Conservation (phyloP, 2,797 vertebrate species). For the Pygocentrus nattereri region DNA sequence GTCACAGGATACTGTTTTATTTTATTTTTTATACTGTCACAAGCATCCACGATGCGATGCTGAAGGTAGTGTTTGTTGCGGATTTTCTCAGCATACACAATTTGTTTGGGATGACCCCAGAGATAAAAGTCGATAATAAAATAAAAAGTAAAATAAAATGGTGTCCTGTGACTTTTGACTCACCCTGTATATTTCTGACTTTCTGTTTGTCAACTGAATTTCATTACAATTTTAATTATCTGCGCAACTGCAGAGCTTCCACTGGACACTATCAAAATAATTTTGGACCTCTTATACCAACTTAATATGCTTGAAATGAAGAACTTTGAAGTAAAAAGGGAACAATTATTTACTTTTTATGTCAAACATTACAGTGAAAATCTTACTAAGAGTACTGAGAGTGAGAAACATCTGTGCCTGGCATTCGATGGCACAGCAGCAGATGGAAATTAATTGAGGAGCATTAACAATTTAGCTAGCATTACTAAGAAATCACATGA, state of each 20-base stretch:
- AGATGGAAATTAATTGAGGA: slow-evolving; percentile 42
- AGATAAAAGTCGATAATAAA: too few relatives aligned
- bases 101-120: too few relatives aligned
- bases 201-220: too few relatives aligned
- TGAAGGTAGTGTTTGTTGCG: too few relatives aligned
- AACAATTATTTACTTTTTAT: neutral
- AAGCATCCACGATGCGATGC: too few relatives aligned
- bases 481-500: slow-evolving; percentile 24
- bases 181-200: too few relatives aligned
- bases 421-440: slow-evolving; percentile 15
- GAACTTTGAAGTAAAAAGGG: neutral
- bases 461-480: slow-evolving; percentile 36
- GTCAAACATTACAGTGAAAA: slow-evolving; percentile 7
- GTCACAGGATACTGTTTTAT: too few relatives aligned
- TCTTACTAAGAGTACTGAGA: neutral
- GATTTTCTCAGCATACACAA: too few relatives aligned
- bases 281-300: neutral
- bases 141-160: too few relatives aligned
- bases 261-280: neutral
- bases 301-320: neutral
- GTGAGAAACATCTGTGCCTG: slow-evolving; percentile 38
- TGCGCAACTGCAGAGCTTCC: neutral
- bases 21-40: too few relatives aligned
- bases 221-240: neutral
- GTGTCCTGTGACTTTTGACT: too few relatives aligned